Evolutionary conservation across 2,113 vertebrate genomes (phyloP).

Genomic region (Mus spicilegus): DNA sequence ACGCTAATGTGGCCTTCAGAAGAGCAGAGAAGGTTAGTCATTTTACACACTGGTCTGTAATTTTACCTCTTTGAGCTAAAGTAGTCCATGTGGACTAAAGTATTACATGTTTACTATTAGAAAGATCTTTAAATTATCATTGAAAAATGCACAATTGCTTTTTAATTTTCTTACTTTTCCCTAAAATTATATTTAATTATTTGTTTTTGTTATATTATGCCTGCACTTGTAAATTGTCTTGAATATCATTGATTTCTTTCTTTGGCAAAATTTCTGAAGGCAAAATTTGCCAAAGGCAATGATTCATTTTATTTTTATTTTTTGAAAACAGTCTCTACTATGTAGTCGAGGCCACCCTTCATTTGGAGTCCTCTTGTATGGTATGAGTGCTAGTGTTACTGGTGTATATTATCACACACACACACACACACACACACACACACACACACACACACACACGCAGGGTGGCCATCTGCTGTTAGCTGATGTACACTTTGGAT

Average conservation of each 20-base stretch:
- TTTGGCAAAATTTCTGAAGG: conserved; percentile 45
- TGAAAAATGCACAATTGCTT: not conserved
- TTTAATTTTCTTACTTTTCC: not conserved
- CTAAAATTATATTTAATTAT: conserved; percentile 41
- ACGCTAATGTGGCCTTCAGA: conserved; percentile 84
- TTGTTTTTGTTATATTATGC: not conserved
- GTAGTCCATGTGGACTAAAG: not conserved
- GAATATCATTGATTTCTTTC: conserved; percentile 11
- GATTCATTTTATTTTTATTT: not conserved
- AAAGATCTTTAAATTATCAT: not conserved
- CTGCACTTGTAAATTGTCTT: conserved; percentile 17
- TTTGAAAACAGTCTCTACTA: not conserved
- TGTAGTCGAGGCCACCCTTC: not conserved
- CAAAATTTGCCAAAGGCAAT: conserved; percentile 35
- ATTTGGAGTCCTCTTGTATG: not conserved
- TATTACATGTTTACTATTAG: not conserved
- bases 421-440: too few species aligned
- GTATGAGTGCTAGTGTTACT: not conserved
- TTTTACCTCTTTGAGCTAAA: not conserved
- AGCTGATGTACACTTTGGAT: not conserved
- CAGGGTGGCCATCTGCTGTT: not conserved
- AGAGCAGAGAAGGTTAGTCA: conserved; percentile 85
- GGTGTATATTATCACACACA: not conserved
- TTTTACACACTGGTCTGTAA: conserved; percentile 40
- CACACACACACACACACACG: not conserved